Percentiles rank a stretch among this genome's conserved stretches.
These are phyloP conservation scores for Chironomus striatipennis DNA, from an alignment of 1,140 invertebrate genomes.

Conservation along the genomic window DNA sequence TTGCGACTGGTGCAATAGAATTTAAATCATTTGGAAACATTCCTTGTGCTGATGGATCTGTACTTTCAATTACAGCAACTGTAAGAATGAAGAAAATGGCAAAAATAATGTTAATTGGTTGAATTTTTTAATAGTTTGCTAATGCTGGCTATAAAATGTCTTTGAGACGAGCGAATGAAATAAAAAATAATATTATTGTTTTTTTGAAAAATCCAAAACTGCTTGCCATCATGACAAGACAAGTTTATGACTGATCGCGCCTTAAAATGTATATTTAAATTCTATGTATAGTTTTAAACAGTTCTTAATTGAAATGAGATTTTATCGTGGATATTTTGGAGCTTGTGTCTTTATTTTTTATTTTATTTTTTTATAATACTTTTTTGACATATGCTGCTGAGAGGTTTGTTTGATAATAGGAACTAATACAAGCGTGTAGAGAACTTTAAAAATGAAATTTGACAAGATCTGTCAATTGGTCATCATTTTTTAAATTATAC, in stretches of 20 bases:
- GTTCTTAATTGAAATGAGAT: too few relatives aligned
- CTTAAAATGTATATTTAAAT: neutral
- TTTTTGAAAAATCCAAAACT: neutral
- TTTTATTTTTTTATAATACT: too few relatives aligned
- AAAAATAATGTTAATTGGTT: neutral
- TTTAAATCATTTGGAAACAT: constrained; percentile 16
- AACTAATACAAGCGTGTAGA: too few relatives aligned
- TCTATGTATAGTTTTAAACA: neutral
- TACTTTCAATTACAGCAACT: constrained; percentile 6
- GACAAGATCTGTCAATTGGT: too few relatives aligned
- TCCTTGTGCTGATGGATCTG: neutral
- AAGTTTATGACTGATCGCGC: neutral
- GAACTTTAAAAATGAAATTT: too few relatives aligned
- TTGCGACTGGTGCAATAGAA: constrained; percentile 27
- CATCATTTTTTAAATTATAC: too few relatives aligned
- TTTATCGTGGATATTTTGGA: too few relatives aligned
- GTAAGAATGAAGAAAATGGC: neutral
- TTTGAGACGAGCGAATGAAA: neutral
- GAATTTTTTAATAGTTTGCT: too few relatives aligned
- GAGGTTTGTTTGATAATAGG: too few relatives aligned
- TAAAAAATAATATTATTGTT: neutral
- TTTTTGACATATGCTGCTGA: too few relatives aligned
- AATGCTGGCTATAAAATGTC: neutral
- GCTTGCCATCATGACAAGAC: neutral
- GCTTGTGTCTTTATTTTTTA: too few relatives aligned